Conservation (phyloP, 35 echinoderm and acorn worm genomes). For the Holothuria glaberrima region DNA sequence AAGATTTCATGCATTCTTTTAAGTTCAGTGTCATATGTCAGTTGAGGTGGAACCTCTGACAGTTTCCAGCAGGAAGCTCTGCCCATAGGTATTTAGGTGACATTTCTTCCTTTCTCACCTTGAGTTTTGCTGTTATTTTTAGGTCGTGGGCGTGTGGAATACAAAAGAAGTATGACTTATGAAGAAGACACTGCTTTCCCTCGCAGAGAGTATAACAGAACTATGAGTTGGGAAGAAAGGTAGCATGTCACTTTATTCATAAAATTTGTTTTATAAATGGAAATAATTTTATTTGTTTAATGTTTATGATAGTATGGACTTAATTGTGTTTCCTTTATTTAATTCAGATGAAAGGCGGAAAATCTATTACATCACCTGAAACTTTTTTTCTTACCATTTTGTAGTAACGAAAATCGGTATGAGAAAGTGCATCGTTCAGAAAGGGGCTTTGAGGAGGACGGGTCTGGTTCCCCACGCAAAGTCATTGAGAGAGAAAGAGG, state of each 20-base stretch:
- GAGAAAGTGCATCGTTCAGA: conserved; percentile 60
- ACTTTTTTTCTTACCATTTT: not conserved
- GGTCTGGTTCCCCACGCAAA: conserved; percentile 63
- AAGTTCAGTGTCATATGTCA: too few relatives aligned
- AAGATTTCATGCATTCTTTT: too few relatives aligned
- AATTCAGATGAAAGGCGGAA: too few relatives aligned
- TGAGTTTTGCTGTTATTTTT: conserved; percentile 23
- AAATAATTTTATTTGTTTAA: too few relatives aligned
- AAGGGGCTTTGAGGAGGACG: conserved; percentile 74
- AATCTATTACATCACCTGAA: not conserved
- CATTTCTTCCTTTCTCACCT: not conserved
- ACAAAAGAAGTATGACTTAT: conserved; percentile 73
- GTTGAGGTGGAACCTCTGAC: too few relatives aligned
- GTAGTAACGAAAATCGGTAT: conserved; percentile 53
- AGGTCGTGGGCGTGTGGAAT: conserved; percentile 90
- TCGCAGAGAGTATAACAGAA: conserved; percentile 89
- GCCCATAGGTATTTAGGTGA: too few relatives aligned
- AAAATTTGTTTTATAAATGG: too few relatives aligned
- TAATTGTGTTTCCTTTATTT: too few relatives aligned
- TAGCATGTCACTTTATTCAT: not conserved
- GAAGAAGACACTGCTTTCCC: conserved; percentile 68
- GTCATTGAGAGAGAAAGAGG: conserved; percentile 84
- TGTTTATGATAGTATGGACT: too few relatives aligned
- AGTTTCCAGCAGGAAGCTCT: too few relatives aligned
- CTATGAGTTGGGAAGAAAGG: conserved; percentile 98